These are phyloP conservation scores for Ondatra zibethicus DNA, from an alignment of 2,113 vertebrate species.

Conservation along the genomic window DNA sequence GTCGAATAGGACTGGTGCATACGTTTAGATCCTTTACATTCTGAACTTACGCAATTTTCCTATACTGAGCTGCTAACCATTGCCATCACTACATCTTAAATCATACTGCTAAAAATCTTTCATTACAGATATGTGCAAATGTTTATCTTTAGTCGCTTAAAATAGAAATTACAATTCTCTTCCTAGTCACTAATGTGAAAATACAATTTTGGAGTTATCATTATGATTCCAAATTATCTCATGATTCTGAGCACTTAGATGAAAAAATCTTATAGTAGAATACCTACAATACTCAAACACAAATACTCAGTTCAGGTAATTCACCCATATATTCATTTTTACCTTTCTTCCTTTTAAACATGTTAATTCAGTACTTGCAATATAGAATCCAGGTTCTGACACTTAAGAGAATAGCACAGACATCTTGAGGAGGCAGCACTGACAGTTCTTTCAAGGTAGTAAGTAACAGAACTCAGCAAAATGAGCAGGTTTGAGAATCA, in stretches of 20 bases:
- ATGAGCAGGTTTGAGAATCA: background rate
- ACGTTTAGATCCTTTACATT: background rate
- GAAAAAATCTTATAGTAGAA: background rate
- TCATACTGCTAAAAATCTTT: background rate
- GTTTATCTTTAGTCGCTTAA: background rate
- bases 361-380: background rate
- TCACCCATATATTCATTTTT: background rate
- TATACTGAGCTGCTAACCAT: background rate
- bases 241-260: background rate
- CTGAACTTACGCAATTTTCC: background rate
- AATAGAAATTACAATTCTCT: background rate
- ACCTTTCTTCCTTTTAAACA: background rate
- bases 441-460: background rate
- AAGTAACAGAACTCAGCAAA: background rate
- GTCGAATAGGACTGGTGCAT: background rate
- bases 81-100: background rate
- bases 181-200: background rate
- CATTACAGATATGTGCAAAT: background rate
- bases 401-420: background rate
- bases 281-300: background rate
- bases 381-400: background rate
- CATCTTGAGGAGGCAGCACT: background rate
- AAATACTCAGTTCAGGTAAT: background rate
- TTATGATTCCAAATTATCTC: background rate
- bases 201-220: background rate